Base-by-base conservation (phyloP, 2,113 vertebrate genomes). In the Clarias batrachus region DNA sequence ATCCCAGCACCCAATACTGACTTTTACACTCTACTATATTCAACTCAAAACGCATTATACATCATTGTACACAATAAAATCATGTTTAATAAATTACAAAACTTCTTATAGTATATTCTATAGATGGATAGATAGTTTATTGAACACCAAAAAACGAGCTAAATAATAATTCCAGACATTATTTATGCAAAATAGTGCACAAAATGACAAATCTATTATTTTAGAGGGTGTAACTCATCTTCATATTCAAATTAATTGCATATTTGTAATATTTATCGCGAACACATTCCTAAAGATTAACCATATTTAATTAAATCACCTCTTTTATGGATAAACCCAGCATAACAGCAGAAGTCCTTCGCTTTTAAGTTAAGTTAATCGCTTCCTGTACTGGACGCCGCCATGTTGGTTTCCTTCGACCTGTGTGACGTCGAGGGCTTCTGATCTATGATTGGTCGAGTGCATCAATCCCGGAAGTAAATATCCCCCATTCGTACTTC, bases 241-340 rank as follows among this genome's bases (percentile, higher is more conserved):
- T 59, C 8, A 54, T 19, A 27, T 3, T 16, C 6, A 77, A 6
- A 56, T 27, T 17, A 16, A n/a, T 17, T 8, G 0, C 12, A 16
- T 17, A 27, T 27, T 77, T 81, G 11, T 65, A 23, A 37, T 9
- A 2, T 21, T 63, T 23, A 2, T 48, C 13, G 23, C 52, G 54
- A 82, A 52, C 41, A 57, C 12, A 27, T 30, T 33, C 11, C 0
- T 33, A 57, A 81, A 23, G 16, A 19, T n/a, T 0, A 48, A 2
- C 5, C 0, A 12, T 0, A 56, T 12, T 1, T 23, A 4, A 23
- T 16, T 6, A 56, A 33, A 33, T 54, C 30, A 98, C 98, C 96
- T 99, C 95, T 62, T 90, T 93, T 59, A 99, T 92, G 0, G 96
- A 97, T 54, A 94, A 84, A 2, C 95, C 91, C 84, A 98, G 91